phyloP scores from a whole-genome alignment of 2,888 invertebrate genomes.

The Kuschelorhynchus macadamiae region DNA sequence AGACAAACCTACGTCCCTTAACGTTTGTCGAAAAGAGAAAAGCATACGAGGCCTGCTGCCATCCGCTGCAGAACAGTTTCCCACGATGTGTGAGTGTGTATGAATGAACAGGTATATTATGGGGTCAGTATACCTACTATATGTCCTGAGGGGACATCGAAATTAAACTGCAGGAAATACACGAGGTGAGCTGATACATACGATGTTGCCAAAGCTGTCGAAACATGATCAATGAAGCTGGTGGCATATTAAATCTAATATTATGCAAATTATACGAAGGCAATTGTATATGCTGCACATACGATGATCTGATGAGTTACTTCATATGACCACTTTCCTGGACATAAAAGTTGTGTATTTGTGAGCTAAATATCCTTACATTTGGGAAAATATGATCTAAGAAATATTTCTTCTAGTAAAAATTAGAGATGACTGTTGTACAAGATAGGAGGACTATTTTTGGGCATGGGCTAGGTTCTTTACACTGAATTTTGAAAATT shows the following conservation, averaged over 20 bases:
- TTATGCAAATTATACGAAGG: background rate
- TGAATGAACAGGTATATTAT: constrained; percentile 66
- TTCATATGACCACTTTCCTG: background rate
- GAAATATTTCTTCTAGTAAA: background rate
- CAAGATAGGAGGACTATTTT: too few relatives aligned
- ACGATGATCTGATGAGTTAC: background rate
- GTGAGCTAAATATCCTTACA: background rate
- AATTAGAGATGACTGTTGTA: too few relatives aligned
- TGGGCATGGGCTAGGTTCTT: too few relatives aligned
- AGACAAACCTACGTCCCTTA: constrained; percentile 25
- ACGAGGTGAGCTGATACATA: constrained; percentile 43
- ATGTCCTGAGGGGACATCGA: constrained; percentile 59
- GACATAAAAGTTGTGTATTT: background rate
- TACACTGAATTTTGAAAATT: too few relatives aligned
- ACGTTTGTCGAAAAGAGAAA: constrained; percentile 49
- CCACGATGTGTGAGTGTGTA: constrained; percentile 65
- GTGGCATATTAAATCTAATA: constrained; percentile 7
- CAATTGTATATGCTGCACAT: background rate
- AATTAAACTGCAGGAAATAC: constrained; percentile 59
- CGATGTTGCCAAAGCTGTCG: constrained; percentile 40
- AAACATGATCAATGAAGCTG: constrained; percentile 25
- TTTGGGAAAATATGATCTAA: background rate
- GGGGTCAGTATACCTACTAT: constrained; percentile 67
- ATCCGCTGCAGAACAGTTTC: constrained; percentile 57
- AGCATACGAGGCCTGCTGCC: constrained; percentile 44